Percentiles rank a stretch among this genome's conserved stretches.
Evolutionary conservation across 1,140 invertebrate species (phyloP).

Genomic region (Eupristina koningsbergeri): DNA sequence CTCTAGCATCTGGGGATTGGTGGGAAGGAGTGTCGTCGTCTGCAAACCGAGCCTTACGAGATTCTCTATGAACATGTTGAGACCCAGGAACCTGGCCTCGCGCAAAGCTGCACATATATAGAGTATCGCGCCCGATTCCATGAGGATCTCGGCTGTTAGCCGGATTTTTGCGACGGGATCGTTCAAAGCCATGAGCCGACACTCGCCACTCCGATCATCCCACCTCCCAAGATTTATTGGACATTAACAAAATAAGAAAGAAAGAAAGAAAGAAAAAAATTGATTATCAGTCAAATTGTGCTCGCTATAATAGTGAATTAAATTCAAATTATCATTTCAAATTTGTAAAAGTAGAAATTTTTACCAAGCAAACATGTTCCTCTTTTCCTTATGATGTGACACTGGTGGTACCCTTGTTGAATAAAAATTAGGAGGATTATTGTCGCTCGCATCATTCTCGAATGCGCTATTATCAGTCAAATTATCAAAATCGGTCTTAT

Average conservation of each 20-base stretch:
- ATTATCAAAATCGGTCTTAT: background rate
- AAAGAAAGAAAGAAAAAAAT: no score
- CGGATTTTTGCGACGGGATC: constrained; percentile 77
- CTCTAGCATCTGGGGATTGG: background rate
- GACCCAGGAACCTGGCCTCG: constrained; percentile 87
- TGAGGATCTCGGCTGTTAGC: constrained; percentile 79
- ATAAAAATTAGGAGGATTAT: background rate
- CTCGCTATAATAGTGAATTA: no score
- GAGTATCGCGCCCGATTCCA: constrained; percentile 83
- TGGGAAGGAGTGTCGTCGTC: background rate
- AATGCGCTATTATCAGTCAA: background rate
- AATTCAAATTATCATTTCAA: no score
- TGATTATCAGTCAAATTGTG: no score
- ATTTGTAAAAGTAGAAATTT: no score
- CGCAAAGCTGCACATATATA: constrained; percentile 87
- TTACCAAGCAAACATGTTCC: no score
- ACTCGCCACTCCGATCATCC: constrained; percentile 80
- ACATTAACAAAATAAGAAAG: no score
- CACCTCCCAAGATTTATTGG: constrained; percentile 72
- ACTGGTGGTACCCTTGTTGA: no score
- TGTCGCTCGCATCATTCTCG: background rate
- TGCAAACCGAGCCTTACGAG: constrained; percentile 76
- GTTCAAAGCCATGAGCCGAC: constrained; percentile 79
- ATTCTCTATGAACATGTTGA: constrained; percentile 93
- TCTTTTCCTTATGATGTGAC: no score